phyloP scores from a whole-genome alignment of 1,140 invertebrate genomes.

The Drosophila dunni region DNA sequence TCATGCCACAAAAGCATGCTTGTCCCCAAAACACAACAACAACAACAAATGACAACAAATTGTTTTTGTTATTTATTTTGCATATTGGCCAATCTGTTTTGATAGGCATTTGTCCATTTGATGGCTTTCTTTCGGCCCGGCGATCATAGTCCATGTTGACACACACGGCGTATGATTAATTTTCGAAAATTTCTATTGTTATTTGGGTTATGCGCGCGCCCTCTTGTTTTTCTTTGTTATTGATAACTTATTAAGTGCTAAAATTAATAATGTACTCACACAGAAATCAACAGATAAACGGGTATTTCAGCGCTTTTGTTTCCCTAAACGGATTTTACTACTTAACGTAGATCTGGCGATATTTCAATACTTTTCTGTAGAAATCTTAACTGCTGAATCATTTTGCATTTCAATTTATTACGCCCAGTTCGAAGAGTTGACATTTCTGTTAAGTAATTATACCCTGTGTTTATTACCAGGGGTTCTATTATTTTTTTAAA shows the following conservation, averaged over 20 bases:
- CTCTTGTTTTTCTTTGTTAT: constrained; percentile 25
- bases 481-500: too few species aligned
- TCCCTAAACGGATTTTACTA: not conserved
- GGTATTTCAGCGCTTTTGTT: constrained; percentile 7
- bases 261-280: constrained; percentile 18
- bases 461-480: not conserved
- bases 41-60: not conserved
- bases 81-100: constrained; percentile 43
- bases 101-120: constrained; percentile 7
- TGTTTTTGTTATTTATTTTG: constrained; percentile 15
- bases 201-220: constrained; percentile 24
- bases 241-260: constrained; percentile 13
- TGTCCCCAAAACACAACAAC: constrained; percentile 15
- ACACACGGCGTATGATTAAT: constrained; percentile 74
- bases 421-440: constrained; percentile 22
- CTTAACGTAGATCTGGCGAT: not conserved
- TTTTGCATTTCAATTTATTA: constrained; percentile 17
- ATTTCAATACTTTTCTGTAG: not conserved
- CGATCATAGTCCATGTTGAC: constrained; percentile 41
- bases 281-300: constrained; percentile 5
- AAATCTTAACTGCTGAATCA: constrained; percentile 23
- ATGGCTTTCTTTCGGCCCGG: constrained; percentile 21
- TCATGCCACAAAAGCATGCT: constrained; percentile 21
- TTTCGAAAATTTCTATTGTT: constrained; percentile 42
- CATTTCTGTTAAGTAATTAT: constrained; percentile 3